Evolutionary conservation across 1,140 invertebrate species (phyloP).

Genomic region (Sitobion miscanthi): DNA sequence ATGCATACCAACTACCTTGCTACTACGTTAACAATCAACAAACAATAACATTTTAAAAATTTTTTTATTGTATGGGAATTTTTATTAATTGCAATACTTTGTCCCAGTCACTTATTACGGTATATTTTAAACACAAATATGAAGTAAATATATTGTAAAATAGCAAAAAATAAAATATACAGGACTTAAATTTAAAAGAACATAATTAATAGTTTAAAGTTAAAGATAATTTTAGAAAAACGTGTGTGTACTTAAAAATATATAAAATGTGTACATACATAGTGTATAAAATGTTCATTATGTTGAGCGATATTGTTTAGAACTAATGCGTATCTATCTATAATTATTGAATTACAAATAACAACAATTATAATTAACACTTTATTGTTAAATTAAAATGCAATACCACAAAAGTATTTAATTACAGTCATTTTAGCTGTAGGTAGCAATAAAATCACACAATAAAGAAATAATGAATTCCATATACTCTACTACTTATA

Average conservation of each 20-base stretch:
- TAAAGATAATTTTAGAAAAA: neutral
- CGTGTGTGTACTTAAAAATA: neutral
- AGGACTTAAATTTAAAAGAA: no score
- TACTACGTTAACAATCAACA: neutral
- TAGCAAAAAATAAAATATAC: neutral
- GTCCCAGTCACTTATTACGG: neutral
- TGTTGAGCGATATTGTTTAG: neutral
- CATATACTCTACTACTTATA: neutral
- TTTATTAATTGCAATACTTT: neutral
- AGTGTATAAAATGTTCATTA: neutral
- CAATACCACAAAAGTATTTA: no score
- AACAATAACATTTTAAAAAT: no score
- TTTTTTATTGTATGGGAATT: neutral
- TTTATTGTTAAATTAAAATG: neutral
- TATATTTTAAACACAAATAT: neutral
- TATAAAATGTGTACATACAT: neutral
- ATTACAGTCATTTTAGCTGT: no score
- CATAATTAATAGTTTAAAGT: no score
- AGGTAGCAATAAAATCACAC: no score
- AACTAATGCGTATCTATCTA: neutral
- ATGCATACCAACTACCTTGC: no score
- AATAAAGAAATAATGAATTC: no score
- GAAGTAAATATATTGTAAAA: neutral
- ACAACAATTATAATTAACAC: neutral
- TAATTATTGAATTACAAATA: neutral